phyloP scores from a whole-genome alignment of 2,797 vertebrate genomes.

The Periparus ater region DNA sequence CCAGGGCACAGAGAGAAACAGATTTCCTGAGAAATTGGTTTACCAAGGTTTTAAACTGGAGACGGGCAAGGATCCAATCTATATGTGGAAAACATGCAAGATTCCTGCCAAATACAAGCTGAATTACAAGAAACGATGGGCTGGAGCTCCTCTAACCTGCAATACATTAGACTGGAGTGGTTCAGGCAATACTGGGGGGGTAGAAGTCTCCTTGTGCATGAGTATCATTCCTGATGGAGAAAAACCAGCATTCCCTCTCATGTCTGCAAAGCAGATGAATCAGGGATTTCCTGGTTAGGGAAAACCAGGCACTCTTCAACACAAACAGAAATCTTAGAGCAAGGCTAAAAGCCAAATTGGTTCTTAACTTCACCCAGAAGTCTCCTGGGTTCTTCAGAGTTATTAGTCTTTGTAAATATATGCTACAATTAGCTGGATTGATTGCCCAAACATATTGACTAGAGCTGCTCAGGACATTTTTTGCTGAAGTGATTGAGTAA shows the following conservation, averaged over 20 bases:
- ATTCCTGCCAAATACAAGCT: neutral
- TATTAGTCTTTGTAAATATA: neutral
- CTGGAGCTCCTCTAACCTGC: neutral
- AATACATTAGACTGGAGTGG: neutral
- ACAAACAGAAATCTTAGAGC: neutral
- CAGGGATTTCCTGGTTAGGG: neutral
- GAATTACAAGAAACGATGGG: neutral
- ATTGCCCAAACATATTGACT: neutral
- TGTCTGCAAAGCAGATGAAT: neutral
- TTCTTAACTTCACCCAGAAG: neutral
- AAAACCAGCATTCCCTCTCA: neutral
- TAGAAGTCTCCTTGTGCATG: neutral
- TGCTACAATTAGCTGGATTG: neutral
- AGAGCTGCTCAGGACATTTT: neutral
- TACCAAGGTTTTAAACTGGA: neutral
- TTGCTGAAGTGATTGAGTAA: neutral
- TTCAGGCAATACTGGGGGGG: neutral
- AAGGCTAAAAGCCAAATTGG: neutral
- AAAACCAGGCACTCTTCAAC: neutral
- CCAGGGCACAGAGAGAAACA: neutral
- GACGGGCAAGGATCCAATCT: neutral
- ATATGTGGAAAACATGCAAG: neutral
- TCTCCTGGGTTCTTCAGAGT: neutral
- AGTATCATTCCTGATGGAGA: neutral
- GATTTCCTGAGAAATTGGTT: conserved; percentile 1